Percentiles rank a stretch among this genome's conserved stretches.
phyloP scores from a whole-genome alignment of 2,113 vertebrate species.

The Phocoena phocoena region DNA sequence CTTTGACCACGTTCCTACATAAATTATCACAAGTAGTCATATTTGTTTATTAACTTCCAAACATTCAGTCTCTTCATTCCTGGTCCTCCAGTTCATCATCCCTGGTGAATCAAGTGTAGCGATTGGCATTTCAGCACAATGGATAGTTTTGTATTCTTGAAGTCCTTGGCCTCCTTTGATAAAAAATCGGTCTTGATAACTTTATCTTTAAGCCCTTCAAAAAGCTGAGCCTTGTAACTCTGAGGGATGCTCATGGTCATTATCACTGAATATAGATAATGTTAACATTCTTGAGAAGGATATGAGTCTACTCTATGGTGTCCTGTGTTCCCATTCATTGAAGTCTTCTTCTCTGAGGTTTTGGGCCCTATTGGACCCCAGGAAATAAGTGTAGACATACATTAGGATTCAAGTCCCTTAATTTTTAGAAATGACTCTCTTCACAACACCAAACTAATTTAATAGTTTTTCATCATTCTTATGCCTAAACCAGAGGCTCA shows the following conservation, averaged over 20 bases:
- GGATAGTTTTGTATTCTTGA: neutral
- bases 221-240: neutral
- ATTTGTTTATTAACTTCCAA: neutral
- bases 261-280: neutral
- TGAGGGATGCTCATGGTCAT: neutral
- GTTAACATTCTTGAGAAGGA: neutral
- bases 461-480: neutral
- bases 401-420: neutral
- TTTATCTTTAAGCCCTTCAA: neutral
- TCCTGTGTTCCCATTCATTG: neutral
- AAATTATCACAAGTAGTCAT: neutral
- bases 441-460: neutral
- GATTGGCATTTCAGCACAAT: neutral
- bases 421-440: neutral
- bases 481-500: neutral
- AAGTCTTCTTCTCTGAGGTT: neutral
- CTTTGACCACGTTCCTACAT: neutral
- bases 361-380: neutral
- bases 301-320: neutral
- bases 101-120: neutral
- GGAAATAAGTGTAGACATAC: neutral
- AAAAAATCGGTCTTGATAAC: neutral
- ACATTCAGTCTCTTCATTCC: neutral
- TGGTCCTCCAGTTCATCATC: neutral
- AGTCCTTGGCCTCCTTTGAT: neutral